Evolutionary conservation across 2,113 vertebrate species (phyloP).

Genomic region (Pampusana beccarii): DNA sequence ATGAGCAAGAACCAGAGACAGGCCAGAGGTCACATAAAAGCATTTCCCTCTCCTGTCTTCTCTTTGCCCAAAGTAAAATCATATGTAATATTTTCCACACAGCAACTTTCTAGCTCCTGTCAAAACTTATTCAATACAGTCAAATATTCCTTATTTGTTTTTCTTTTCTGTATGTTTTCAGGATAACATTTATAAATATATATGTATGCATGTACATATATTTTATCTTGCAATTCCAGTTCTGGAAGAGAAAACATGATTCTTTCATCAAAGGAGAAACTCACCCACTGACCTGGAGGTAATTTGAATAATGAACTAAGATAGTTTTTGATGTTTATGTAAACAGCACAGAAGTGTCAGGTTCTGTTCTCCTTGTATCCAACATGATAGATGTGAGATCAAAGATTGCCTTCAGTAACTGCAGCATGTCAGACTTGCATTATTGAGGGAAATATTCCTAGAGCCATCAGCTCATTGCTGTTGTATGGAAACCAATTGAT

Average conservation of each 20-base stretch:
- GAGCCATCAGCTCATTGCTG: not conserved
- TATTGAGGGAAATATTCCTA: not conserved
- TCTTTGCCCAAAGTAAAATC: not conserved
- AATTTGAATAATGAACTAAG: constrained; percentile 47
- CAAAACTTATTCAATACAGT: not conserved
- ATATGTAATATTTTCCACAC: not conserved
- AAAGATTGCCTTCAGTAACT: constrained; percentile 24
- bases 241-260: not conserved
- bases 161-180: not conserved
- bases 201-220: not conserved
- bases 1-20: not conserved
- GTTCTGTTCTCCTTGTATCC: not conserved
- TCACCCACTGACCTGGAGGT: constrained; percentile 51
- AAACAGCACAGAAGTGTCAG: not conserved
- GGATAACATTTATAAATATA: not conserved
- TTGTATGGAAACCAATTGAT: not conserved
- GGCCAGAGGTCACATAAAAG: not conserved
- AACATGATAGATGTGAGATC: not conserved
- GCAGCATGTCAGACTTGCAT: not conserved
- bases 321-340: constrained; percentile 33
- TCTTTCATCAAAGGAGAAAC: constrained; percentile 14
- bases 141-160: not conserved
- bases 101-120: not conserved
- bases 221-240: not conserved
- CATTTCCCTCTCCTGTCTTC: not conserved